phyloP scores from a whole-genome alignment of 2,797 vertebrate genomes.

The Sphenopsis melanotis region DNA sequence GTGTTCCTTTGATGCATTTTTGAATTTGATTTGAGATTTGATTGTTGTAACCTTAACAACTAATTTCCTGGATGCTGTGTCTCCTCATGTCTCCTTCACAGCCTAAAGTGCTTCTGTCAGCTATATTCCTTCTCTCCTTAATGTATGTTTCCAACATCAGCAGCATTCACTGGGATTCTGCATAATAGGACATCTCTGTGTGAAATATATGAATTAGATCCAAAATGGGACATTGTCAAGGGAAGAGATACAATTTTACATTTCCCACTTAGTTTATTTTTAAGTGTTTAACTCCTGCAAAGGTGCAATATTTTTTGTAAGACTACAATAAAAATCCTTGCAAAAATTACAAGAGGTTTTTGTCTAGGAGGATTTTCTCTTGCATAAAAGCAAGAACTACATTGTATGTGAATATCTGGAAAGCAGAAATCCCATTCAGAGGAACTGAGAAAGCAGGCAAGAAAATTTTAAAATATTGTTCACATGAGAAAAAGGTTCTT shows the following conservation, averaged over 20 bases:
- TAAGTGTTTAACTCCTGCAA: not conserved
- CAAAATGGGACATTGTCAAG: not conserved
- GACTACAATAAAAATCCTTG: not conserved
- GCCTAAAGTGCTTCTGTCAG: not conserved
- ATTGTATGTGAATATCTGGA: not conserved
- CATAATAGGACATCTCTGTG: not conserved
- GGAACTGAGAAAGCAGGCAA: not conserved
- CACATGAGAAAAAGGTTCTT: not conserved
- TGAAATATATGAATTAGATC: not conserved
- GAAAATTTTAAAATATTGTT: not conserved
- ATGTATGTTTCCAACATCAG: not conserved
- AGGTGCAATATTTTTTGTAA: not conserved
- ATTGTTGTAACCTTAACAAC: not conserved
- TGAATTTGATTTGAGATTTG: not conserved
- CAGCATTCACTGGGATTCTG: not conserved
- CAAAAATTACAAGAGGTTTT: not conserved
- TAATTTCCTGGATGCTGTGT: not conserved
- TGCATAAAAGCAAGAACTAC: not conserved
- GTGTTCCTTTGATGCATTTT: not conserved
- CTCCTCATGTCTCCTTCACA: not conserved
- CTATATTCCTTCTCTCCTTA: not conserved
- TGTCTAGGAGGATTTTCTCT: not conserved
- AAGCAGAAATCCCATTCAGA: not conserved
- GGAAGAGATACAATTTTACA: constrained; percentile 19
- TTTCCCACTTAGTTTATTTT: constrained; percentile 20